These are phyloP conservation scores for Mastomys coucha DNA, from an alignment of 2,113 vertebrate genomes.

Conservation along the genomic window DNA sequence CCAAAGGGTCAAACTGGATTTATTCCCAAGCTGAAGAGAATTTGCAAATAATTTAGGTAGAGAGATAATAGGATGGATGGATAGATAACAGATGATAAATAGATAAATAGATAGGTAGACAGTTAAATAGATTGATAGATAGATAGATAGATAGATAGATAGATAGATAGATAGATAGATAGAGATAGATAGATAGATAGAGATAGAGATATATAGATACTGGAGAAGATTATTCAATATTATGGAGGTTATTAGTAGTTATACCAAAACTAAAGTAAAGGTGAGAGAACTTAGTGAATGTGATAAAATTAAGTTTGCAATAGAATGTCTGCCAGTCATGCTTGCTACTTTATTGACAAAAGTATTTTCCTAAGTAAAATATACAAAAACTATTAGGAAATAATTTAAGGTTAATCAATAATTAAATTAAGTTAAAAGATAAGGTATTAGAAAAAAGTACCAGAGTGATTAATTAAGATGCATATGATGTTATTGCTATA, in stretches of 20 bases:
- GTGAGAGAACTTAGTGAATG: background rate
- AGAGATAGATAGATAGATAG: background rate
- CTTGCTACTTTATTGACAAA: background rate
- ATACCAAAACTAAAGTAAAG: background rate
- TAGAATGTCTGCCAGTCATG: background rate
- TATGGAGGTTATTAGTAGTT: background rate
- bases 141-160: background rate
- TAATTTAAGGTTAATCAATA: slow-evolving; percentile 54
- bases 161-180: background rate
- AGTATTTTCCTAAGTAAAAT: slow-evolving; percentile 40
- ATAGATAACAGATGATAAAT: background rate
- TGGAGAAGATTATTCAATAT: background rate
- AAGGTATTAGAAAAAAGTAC: slow-evolving; percentile 13
- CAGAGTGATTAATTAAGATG: slow-evolving; percentile 43
- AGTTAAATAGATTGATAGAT: background rate
- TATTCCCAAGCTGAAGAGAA: background rate
- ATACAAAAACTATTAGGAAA: background rate
- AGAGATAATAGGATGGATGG: background rate
- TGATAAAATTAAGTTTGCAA: slow-evolving; percentile 36
- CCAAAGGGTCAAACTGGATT: background rate
- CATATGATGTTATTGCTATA: slow-evolving; percentile 1
- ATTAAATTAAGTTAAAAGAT: slow-evolving; percentile 44
- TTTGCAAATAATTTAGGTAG: background rate
- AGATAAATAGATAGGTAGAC: background rate
- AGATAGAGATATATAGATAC: background rate